Evolutionary conservation across 2,113 vertebrate species (phyloP), one percentile per base, ranked within the genome.

Genomic region (Hiodon tergisus): DNA sequence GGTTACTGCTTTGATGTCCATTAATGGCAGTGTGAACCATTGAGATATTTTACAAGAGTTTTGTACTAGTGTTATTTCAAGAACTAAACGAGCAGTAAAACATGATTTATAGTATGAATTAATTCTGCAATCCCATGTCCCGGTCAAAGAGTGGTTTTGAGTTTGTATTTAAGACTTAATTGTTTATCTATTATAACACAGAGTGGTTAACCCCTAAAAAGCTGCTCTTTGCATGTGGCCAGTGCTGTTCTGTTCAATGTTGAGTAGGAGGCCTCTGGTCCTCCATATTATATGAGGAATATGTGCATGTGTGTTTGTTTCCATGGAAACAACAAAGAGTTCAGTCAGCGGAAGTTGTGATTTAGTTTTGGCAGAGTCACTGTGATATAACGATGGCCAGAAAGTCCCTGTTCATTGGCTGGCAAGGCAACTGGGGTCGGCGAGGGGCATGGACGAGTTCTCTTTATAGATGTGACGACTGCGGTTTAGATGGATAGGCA

Each of bases 321-420:
- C 85, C 84, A 85, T 87, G 82, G 85, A 75, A 89, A 88, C 86
- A 76, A 78, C 78, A 83, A 80, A 75, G 72, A 82, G 80, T 79
- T 81, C 65, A 77, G 57, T 73, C 4, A 76, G 13, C 62, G 11
- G 50, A 52, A 68, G 66, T 68, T 75, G 47, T 31, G 53, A 63
- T 47, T 31, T 61, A 58, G 17, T 66, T 55, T 71, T 68, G 3
- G 17, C 47, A 55, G 17, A 77, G 31, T 55, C 53, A 52, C 31
- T 55, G 16, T 54, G 46, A 14, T 59, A 16, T 31, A 10, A 13
- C 52, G 17, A 16, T 46, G 17, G 51, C 46, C 61, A 16, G 52
- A 8, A 54, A 13, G 52, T n/a, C 53, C 54, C 4, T 8, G 31
- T 67, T 31, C 31, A 5, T 31, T 54, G 14, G 54, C 53, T 67